phyloP scores from a whole-genome alignment of 2,888 invertebrate genomes.

The Nephrotoma appendiculata region DNA sequence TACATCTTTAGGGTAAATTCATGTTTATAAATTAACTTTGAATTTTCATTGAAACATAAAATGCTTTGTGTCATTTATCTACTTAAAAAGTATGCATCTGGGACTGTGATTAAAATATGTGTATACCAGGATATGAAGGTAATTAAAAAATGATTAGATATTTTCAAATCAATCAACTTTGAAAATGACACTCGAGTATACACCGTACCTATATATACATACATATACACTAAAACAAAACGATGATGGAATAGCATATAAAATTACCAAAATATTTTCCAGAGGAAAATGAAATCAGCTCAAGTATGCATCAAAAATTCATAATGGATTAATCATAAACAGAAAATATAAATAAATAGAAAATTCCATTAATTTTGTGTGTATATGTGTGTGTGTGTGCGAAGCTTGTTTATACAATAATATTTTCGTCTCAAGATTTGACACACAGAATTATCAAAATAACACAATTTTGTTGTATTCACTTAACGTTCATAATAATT shows the following conservation, averaged over 20 bases:
- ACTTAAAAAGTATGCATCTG: background rate
- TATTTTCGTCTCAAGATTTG: too few relatives aligned
- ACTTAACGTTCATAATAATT: too few relatives aligned
- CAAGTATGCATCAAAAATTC: background rate
- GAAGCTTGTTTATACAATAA: too few relatives aligned
- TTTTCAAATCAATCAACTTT: background rate
- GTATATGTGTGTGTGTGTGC: too few relatives aligned
- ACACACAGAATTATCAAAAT: background rate
- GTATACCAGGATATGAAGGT: background rate
- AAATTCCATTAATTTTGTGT: too few relatives aligned
- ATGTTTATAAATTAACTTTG: too few relatives aligned
- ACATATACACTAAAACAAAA: background rate
- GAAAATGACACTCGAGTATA: background rate
- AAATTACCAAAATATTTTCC: background rate
- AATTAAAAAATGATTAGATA: background rate
- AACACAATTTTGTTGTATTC: background rate
- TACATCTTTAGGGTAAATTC: too few relatives aligned
- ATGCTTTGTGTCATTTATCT: too few relatives aligned
- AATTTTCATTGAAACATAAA: too few relatives aligned
- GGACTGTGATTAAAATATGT: background rate
- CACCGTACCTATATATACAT: background rate
- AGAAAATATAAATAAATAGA: background rate
- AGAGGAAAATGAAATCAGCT: background rate
- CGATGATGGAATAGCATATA: background rate
- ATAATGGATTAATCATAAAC: background rate